Conservation (phyloP, 2,888 invertebrate species). For the Dermolepida albohirtum region DNA sequence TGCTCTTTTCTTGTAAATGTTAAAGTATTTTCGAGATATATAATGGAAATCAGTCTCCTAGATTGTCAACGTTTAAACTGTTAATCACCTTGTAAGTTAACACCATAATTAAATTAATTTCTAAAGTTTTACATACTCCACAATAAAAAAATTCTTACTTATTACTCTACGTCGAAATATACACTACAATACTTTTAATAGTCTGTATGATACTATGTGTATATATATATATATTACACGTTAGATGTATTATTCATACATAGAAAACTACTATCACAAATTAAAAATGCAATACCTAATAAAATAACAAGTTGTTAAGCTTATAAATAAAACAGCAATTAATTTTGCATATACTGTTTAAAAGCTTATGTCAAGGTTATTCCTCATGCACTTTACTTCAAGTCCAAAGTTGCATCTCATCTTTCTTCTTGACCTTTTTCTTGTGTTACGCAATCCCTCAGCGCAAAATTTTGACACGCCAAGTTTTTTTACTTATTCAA, state of each 20-base stretch:
- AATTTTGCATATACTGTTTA: constrained; percentile 36
- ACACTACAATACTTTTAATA: no score
- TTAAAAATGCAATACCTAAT: constrained; percentile 28
- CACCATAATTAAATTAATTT: no score
- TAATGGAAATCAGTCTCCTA: no score
- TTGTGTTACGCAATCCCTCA: constrained; percentile 15
- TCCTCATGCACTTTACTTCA: constrained; percentile 21
- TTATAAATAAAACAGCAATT: constrained; percentile 42
- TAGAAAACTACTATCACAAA: constrained; percentile 5
- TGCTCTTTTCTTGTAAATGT: no score
- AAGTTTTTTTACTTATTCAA: constrained; percentile 16
- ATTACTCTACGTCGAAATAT: no score
- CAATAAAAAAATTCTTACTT: no score
- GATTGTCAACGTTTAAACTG: no score
- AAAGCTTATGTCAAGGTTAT: constrained; percentile 34
- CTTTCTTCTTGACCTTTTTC: constrained; percentile 11
- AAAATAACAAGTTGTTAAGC: constrained; percentile 22
- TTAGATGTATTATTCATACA: constrained; percentile 11
- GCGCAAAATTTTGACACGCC: constrained; percentile 28
- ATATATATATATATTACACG: neutral
- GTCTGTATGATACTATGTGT: neutral
- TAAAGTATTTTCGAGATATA: no score
- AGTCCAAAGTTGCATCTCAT: constrained; percentile 28
- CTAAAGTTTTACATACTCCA: no score
- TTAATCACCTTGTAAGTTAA: no score